Base-by-base conservation (phyloP, 2,888 invertebrate species). In the Nowickia ferox region DNA sequence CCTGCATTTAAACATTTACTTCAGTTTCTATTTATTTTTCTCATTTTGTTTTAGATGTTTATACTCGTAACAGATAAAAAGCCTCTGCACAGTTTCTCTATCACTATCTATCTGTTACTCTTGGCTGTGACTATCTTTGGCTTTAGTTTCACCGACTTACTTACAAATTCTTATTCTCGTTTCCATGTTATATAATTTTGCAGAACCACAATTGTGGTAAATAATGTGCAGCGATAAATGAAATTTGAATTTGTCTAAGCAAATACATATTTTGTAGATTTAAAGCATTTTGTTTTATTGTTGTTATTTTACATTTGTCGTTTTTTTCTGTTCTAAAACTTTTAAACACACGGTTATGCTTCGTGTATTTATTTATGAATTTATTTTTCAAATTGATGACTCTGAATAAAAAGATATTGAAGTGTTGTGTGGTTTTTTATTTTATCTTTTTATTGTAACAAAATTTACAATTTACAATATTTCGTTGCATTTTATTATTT, bases 1-100 rank as follows among this genome's bases (percentile, higher is more conserved):
- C 22, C 65, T 84, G 80, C 55, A 84, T 76, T 80, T 53, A 71
- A 72, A 13, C 40, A 72, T 78, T 84, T 61, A 40, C 10, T 44
- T 51, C 65, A 51, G n/a, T 22, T 48, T 57, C 13, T 9, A 13
- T 40, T 51, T 68, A 40, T 13, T 53, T 55, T 59, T 40, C 10
- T 4, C 11, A 38, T 15, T 42, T 51, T 17, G 30, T 17, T n/a
- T 6, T 13, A 13, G 22, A 13, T 61, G 48, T 46, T 48, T 53
- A 51, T 71, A n/a, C n/a, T n/a, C n/a, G n/a, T n/a, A 61, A n/a
- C 22, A 65, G 44, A 51, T 17, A 72, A 63, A 51, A 30, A 48
- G 40, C 9, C 44, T 15, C n/a, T 53, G 13, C 53, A 6, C 65
- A 44, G 42, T 55, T 46, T 65, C 44, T 63, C 9, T 55, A n/a